These are phyloP conservation scores for Poecilia velifera DNA, from an alignment of 2,797 vertebrate genomes.

Conservation along the genomic window DNA sequence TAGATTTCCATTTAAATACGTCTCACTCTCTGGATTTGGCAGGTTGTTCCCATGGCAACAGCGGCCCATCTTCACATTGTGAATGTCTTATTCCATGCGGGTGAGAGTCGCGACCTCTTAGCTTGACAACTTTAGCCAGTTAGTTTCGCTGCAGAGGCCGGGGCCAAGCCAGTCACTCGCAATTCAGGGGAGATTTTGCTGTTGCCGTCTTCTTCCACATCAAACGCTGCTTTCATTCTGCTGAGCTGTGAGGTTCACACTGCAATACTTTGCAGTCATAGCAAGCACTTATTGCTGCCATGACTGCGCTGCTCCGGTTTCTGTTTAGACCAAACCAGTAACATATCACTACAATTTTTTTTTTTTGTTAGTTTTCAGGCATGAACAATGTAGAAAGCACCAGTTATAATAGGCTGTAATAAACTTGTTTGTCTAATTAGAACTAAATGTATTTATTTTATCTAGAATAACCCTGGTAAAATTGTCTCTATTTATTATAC, in stretches of 20 bases:
- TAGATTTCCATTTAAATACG: slow-evolving; percentile 79
- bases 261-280: slow-evolving; percentile 21
- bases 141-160: slow-evolving; percentile 68
- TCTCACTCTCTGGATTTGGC: slow-evolving; percentile 78
- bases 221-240: slow-evolving; percentile 44
- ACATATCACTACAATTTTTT: background rate
- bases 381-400: background rate
- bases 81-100: slow-evolving; percentile 37
- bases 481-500: background rate
- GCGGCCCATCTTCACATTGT: slow-evolving; percentile 53
- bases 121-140: slow-evolving; percentile 70
- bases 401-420: background rate
- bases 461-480: background rate
- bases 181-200: slow-evolving; percentile 45
- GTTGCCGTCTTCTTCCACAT: slow-evolving; percentile 32
- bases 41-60: slow-evolving; percentile 78
- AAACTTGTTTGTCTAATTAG: background rate
- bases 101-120: slow-evolving; percentile 60
- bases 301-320: background rate
- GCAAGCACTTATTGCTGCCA: background rate
- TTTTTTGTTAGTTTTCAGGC: background rate
- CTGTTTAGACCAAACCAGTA: background rate
- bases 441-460: background rate
- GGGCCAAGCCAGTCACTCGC: slow-evolving; percentile 46
- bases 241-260: slow-evolving; percentile 27